These are phyloP conservation scores for Hypsopygia costalis DNA, from an alignment of 2,888 invertebrate species.

Conservation along the genomic window DNA sequence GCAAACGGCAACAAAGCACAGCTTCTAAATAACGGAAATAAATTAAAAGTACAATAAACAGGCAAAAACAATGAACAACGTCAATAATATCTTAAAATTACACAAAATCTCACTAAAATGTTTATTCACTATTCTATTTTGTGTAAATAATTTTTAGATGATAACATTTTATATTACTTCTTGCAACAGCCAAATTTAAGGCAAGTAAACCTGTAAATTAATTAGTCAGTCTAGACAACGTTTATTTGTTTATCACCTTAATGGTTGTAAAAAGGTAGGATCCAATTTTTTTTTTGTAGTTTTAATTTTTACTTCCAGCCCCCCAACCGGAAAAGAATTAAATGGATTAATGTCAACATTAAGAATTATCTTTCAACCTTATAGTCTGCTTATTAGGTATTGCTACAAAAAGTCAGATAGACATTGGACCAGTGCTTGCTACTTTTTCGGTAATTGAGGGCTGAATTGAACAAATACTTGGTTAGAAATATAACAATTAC, in stretches of 20 bases:
- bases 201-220: constrained; percentile 60
- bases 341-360: too few species aligned
- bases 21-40: background rate
- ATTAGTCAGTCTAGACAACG: constrained; percentile 8
- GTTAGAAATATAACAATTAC: too few species aligned
- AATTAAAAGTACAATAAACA: background rate
- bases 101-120: constrained; percentile 23
- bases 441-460: too few species aligned
- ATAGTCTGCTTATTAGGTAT: too few species aligned
- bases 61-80: background rate
- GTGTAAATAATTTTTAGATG: constrained; percentile 33
- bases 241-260: too few species aligned
- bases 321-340: too few species aligned
- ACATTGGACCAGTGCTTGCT: too few species aligned
- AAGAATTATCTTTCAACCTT: too few species aligned
- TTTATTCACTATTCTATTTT: constrained; percentile 20
- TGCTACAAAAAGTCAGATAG: too few species aligned
- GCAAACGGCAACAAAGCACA: constrained; percentile 2
- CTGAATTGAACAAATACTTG: too few species aligned
- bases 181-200: constrained; percentile 64
- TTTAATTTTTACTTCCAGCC: too few species aligned
- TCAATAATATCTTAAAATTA: constrained; percentile 5
- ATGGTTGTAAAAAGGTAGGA: background rate
- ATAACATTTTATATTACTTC: constrained; percentile 27
- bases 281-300: too few species aligned